Evolutionary conservation across 2,113 vertebrate genomes (phyloP).

Genomic region (Pelecanoides urinatrix): DNA sequence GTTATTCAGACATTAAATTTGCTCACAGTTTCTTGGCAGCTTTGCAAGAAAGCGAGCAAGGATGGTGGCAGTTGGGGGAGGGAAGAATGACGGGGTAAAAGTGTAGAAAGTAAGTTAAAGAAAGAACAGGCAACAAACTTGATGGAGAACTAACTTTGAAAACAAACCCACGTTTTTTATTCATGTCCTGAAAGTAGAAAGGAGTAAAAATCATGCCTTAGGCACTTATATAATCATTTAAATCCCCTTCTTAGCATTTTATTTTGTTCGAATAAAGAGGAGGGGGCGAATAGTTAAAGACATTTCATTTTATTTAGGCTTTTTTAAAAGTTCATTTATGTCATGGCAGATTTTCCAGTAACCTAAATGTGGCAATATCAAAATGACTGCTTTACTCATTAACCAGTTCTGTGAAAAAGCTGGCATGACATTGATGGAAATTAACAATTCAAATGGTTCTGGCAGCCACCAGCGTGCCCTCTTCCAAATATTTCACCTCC

Average conservation of each 20-base stretch:
- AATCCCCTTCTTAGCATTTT: background rate
- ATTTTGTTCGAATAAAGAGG: background rate
- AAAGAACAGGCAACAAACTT: background rate
- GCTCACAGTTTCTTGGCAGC: constrained; percentile 77
- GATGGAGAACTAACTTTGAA: constrained; percentile 25
- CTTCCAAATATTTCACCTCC: constrained; percentile 30
- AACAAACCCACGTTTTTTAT: background rate
- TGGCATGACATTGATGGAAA: constrained; percentile 33
- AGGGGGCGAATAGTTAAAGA: background rate
- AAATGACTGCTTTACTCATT: constrained; percentile 40
- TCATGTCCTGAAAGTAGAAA: constrained; percentile 47
- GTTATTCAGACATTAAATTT: constrained; percentile 82
- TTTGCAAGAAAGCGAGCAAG: constrained; percentile 65
- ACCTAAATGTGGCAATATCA: background rate
- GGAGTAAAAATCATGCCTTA: constrained; percentile 39
- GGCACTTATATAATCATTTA: background rate
- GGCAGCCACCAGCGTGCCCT: background rate
- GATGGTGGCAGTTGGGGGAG: constrained; percentile 27
- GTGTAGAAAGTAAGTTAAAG: background rate
- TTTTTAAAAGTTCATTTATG: background rate
- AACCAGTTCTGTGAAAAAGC: constrained; percentile 18
- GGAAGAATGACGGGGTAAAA: constrained; percentile 14
- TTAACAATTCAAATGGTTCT: constrained; percentile 51
- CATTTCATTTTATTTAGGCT: background rate
- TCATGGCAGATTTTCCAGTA: constrained; percentile 34